Evolutionary conservation across 1,140 invertebrate species (phyloP), one percentile per base, ranked within the genome.

Genomic region (Heterodera schachtii): DNA sequence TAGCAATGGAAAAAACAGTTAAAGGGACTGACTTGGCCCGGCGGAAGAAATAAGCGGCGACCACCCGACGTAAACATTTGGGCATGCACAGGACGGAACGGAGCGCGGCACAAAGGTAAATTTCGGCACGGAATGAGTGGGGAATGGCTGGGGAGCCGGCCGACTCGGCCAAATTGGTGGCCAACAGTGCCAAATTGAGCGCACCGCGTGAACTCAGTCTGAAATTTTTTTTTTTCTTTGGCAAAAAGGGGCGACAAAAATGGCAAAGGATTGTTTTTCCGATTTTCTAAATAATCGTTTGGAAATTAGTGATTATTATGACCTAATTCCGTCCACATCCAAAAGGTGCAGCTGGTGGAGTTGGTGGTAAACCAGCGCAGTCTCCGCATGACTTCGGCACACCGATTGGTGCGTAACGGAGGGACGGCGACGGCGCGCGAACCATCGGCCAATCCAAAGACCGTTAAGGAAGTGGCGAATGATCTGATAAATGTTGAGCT

Each of bases 281-380:
- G 11, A 52, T 8, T 52, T 52, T 11, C 2, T 52, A 75, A 69
- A 11, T 43, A 31, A 19, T 43, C 69, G 16, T 6, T 47, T 69
- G 5, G 5, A 71, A 52, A 9, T 80, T 7, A n/a, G 31, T 43
- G 69, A 0, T 2, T 8, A 0, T 71, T 71, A 7, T 4, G 70
- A 52, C 77, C 64, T 44, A 64, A 78, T 78, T 4, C 77, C 77
- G 70, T 78, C 77, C 11, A 78, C 66, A 3, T 49, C 47, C 19
- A 73, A 21, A 21, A 74, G 47, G 79, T 67, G 64, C 52, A 87
- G 81, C 70, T 89, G 88, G 82, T 89, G 86, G 49, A 89, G 75
- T 73, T 90, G 86, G 81, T 89, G 89, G 76, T 90, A 89, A 41
- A 90, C 80, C 41, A 90, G n/a, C 5, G 88, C 88, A 4, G 89